Percentiles rank a stretch among this genome's conserved stretches.
These are phyloP conservation scores for Chionoecetes opilio DNA, from an alignment of 1,140 invertebrate genomes.

Conservation along the genomic window DNA sequence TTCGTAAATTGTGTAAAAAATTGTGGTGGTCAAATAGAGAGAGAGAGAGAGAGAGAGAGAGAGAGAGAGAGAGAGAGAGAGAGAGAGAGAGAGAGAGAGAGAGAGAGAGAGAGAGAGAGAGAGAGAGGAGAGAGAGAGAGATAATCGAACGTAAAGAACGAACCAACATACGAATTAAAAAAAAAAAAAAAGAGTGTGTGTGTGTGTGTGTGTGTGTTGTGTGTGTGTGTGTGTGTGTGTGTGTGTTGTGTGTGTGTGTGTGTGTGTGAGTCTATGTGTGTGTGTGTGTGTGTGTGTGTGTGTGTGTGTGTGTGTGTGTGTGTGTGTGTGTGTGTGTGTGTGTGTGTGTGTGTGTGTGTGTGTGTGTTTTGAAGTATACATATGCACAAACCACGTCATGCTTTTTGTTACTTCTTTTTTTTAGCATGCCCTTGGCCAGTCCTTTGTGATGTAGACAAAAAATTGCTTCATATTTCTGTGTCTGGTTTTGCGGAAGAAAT, in stretches of 20 bases:
- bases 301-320: slow-evolving; percentile 45
- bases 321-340: slow-evolving; percentile 38
- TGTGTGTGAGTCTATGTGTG: neutral
- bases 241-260: slow-evolving; percentile 42
- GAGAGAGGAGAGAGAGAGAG: neutral
- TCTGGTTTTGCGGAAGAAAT: too few relatives aligned
- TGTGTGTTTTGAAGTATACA: slow-evolving; percentile 15
- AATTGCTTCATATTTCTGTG: too few relatives aligned
- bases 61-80: neutral
- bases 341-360: slow-evolving; percentile 38
- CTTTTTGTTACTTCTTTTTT: too few relatives aligned
- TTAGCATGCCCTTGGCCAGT: too few relatives aligned
- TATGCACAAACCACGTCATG: too few relatives aligned
- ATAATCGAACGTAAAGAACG: too few relatives aligned
- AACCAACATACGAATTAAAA: too few relatives aligned
- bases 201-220: slow-evolving; percentile 43
- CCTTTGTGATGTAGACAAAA: too few relatives aligned
- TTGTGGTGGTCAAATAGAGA: neutral
- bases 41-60: slow-evolving; percentile 38
- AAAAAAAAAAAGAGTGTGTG: neutral
- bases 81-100: too few relatives aligned
- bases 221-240: slow-evolving; percentile 44
- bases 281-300: slow-evolving; percentile 39
- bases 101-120: neutral
- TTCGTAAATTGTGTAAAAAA: neutral